Base-by-base conservation (phyloP, 2,888 invertebrate genomes). In the Lepidocyrtinus sp. region DNA sequence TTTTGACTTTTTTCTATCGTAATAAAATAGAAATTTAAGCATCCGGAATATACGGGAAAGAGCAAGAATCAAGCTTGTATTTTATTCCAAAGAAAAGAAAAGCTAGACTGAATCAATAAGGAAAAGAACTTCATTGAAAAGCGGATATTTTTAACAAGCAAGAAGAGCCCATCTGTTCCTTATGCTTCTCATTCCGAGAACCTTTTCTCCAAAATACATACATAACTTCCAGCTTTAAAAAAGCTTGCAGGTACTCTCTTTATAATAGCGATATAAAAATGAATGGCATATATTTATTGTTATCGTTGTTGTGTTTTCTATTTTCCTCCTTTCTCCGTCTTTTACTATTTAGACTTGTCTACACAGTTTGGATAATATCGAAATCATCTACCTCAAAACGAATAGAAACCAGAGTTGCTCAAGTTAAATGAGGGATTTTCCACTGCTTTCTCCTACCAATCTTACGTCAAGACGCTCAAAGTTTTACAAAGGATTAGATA, bases 21-120 rank as follows among this genome's bases (percentile, higher is more conserved):
- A 76, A 76, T 76, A 76, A 76, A 76, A 67, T 36, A 21, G 36
- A 61, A 76, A 76, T 68, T 76, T 69, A 76, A 76, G 75, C 70
- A 69, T 69, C 75, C 69, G 68, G 55, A 74, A 75, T 17, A 63
- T 36, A 36, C 36, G 36, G 12, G 7, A 46, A 27, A 55, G 50
- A 61, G 55, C 17, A 55, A 65, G 59, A 67, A 74, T 25, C 24
- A 63, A 25, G 15, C 24, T 22, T 12, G 36, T 36, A 12, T 36
- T 36, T 12, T 12, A 5, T 36, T 36, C 36, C 36, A 36, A 36
- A 25, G 50, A 24, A 64, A 45, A 63, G 73, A 64, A 46, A 64
- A n/a, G n/a, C 26, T 26, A 74, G 67, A 65, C 67, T 50, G 67
- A 74, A 50, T 63, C 67, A 74, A 74, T n/a, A 63, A 67, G 64